Percentiles rank a stretch among this genome's conserved stretches.
These are phyloP conservation scores for Calliphora vomitoria DNA, from an alignment of 2,888 invertebrate genomes.

Conservation along the genomic window DNA sequence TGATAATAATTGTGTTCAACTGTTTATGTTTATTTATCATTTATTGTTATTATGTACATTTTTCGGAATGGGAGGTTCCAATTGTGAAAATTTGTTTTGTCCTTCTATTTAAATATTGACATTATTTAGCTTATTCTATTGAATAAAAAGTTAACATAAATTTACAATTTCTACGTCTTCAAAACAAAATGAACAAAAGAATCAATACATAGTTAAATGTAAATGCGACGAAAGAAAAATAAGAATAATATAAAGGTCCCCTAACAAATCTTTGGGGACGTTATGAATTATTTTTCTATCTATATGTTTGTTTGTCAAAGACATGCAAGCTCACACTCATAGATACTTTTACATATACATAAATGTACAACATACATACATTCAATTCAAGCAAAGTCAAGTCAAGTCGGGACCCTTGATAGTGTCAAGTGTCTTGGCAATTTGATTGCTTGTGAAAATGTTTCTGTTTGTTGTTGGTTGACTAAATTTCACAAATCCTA, in stretches of 20 bases:
- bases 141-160: constrained; percentile 36
- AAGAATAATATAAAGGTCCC: constrained; percentile 1
- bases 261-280: constrained; percentile 44
- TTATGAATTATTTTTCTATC: constrained; percentile 14
- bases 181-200: constrained; percentile 42
- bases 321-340: not conserved
- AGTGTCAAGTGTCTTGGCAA: constrained; percentile 59
- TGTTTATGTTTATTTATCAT: constrained; percentile 29
- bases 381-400: constrained; percentile 1
- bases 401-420: constrained; percentile 22
- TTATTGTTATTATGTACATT: constrained; percentile 12
- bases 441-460: constrained; percentile 37
- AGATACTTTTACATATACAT: too few species aligned
- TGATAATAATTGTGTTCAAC: constrained; percentile 3
- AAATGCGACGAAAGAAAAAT: constrained; percentile 1
- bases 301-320: not conserved
- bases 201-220: not conserved
- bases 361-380: not conserved
- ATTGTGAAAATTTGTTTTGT: constrained; percentile 32
- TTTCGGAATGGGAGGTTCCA: not conserved
- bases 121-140: constrained; percentile 47
- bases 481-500: constrained; percentile 54
- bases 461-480: constrained; percentile 46
- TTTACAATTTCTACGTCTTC: constrained; percentile 19
- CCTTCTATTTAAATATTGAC: constrained; percentile 53